A percentile compares a stretch with the other conserved stretches of the same genome.
Conservation (phyloP, 2,797 vertebrate species). For the Acipenser oxyrinchus region DNA sequence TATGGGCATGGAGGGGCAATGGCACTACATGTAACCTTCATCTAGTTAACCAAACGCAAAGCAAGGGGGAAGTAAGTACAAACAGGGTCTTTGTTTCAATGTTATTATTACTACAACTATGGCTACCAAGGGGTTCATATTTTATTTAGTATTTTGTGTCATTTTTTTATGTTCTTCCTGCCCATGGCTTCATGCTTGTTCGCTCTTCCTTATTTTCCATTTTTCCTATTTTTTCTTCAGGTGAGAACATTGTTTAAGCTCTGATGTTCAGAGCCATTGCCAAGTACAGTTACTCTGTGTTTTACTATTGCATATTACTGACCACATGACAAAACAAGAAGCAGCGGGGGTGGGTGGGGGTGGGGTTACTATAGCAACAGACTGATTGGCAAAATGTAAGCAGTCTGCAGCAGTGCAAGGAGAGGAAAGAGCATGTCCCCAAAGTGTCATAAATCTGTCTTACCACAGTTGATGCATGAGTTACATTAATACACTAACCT, state of each 20-base stretch:
- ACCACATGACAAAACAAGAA: conserved; percentile 76
- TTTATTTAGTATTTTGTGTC: not conserved
- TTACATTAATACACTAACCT: conserved; percentile 89
- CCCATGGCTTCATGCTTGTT: conserved; percentile 73
- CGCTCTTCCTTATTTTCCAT: conserved; percentile 61
- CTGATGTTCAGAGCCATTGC: conserved; percentile 42
- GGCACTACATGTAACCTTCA: conserved; percentile 99
- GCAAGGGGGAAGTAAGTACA: conserved; percentile 96
- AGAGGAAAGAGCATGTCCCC: conserved; percentile 88
- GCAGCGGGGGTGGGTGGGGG: conserved; percentile 60
- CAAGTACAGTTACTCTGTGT: conserved; percentile 46
- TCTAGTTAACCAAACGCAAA: conserved; percentile 89
- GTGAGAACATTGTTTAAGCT: conserved; percentile 61
- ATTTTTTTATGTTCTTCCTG: conserved; percentile 52
- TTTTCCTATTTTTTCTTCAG: conserved; percentile 32
- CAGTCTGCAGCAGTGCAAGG: conserved; percentile 84
- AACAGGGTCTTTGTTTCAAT: conserved; percentile 58
- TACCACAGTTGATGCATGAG: conserved; percentile 90
- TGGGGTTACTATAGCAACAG: conserved; percentile 88
- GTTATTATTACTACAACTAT: conserved; percentile 9
- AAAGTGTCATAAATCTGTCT: conserved; percentile 97
- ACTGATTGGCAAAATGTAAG: conserved; percentile 99
- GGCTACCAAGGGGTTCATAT: not conserved
- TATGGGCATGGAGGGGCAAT: conserved; percentile 99
- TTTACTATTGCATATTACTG: conserved; percentile 64